Percentiles rank a stretch among this genome's conserved stretches.
These are phyloP conservation scores for Nebria ingens DNA, from an alignment of 1,140 invertebrate genomes.

Conservation along the genomic window DNA sequence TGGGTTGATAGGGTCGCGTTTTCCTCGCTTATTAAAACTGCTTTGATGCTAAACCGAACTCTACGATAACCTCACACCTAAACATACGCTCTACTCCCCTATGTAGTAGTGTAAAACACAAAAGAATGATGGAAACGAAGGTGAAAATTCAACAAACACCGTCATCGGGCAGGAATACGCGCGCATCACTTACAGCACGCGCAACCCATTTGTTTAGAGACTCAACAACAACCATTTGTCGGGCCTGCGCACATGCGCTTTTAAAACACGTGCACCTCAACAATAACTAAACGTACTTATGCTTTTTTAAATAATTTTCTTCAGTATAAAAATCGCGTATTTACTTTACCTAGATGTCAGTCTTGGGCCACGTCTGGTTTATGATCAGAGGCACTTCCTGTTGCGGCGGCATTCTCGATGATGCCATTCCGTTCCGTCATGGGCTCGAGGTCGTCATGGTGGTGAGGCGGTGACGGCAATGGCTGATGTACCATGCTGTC, in stretches of 20 bases:
- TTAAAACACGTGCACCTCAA: conserved; percentile 10
- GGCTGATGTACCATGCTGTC: too few relatives aligned
- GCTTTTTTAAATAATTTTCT: too few relatives aligned
- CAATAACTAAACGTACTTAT: conserved; percentile 16
- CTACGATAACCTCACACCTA: conserved; percentile 16
- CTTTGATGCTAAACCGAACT: conserved; percentile 29
- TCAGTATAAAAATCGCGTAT: conserved; percentile 28
- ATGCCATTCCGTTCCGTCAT: conserved; percentile 22
- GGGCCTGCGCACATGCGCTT: background rate
- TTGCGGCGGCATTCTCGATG: conserved; percentile 16
- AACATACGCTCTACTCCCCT: conserved; percentile 15
- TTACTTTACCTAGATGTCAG: conserved; percentile 32
- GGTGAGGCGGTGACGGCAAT: too few relatives aligned
- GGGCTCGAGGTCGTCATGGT: conserved; percentile 19
- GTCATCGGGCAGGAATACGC: conserved; percentile 19
- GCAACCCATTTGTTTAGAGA: background rate
- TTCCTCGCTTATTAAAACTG: conserved; percentile 16
- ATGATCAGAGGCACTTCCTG: conserved; percentile 30
- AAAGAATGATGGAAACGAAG: conserved; percentile 20
- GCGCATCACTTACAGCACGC: conserved; percentile 3
- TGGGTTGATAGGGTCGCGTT: background rate
- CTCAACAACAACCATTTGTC: background rate
- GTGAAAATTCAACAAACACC: conserved; percentile 32
- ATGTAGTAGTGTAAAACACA: conserved; percentile 15
- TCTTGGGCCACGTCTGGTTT: conserved; percentile 30